Conservation (phyloP, 2,113 vertebrate species). For the Neofelis nebulosa region DNA sequence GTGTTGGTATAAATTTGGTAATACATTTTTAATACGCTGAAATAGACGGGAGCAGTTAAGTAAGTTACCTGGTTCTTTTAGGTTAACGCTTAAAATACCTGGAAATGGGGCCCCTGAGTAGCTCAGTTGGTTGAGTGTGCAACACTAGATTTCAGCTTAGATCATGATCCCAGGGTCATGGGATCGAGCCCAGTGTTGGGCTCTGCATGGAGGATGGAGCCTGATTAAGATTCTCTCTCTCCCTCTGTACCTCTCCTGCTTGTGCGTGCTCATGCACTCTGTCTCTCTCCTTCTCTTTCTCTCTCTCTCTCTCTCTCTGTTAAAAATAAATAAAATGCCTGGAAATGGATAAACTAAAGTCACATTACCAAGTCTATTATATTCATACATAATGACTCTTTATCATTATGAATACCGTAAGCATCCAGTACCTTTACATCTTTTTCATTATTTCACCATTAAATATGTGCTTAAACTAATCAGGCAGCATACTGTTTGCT, state of each 20-base stretch:
- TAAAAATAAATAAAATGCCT: not conserved
- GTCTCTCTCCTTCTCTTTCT: too few relatives aligned
- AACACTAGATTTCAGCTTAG: too few relatives aligned
- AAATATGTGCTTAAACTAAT: not conserved
- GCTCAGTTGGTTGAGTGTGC: too few relatives aligned
- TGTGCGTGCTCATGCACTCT: too few relatives aligned
- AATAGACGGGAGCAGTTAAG: not conserved
- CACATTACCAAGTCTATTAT: conserved; percentile 20
- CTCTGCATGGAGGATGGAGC: too few relatives aligned
- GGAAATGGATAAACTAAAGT: conserved; percentile 23
- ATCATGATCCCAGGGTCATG: too few relatives aligned
- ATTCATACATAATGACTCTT: not conserved
- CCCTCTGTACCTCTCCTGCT: too few relatives aligned
- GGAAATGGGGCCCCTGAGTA: not conserved
- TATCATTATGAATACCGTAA: not conserved
- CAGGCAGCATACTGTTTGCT: not conserved
- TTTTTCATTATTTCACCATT: conserved; percentile 29
- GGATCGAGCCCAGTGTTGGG: too few relatives aligned
- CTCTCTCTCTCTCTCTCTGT: too few relatives aligned
- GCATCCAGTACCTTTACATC: not conserved
- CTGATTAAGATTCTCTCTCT: too few relatives aligned
- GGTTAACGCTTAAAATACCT: conserved; percentile 4
- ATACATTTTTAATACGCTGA: not conserved
- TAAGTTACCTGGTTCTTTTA: conserved; percentile 1
- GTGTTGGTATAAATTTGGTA: not conserved